Conservation (phyloP, 2,113 vertebrate species). For the Pseudolaguvia tuberculata region DNA sequence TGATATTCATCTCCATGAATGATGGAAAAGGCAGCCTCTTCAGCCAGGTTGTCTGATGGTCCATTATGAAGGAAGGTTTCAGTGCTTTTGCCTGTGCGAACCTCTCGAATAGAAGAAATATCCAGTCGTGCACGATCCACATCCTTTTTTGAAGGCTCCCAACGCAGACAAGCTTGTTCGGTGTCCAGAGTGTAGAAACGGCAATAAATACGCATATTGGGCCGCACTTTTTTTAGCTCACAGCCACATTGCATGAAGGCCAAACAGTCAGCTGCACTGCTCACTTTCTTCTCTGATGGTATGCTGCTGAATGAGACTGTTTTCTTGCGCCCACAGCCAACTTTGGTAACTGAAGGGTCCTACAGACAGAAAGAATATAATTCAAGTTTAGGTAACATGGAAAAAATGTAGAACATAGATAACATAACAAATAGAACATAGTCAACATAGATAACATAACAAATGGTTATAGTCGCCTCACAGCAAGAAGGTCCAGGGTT, state of each 20-base stretch:
- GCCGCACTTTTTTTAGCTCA: conserved; percentile 93
- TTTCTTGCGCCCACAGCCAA: conserved; percentile 85
- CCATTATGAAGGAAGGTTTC: conserved; percentile 94
- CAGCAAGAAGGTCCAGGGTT: no score
- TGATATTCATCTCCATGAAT: conserved; percentile 94
- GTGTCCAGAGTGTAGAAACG: conserved; percentile 91
- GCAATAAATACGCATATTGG: conserved; percentile 90
- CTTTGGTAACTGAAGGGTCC: conserved; percentile 90
- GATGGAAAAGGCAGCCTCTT: conserved; percentile 89
- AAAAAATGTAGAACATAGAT: no score
- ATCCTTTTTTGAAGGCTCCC: conserved; percentile 98
- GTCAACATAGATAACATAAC: no score
- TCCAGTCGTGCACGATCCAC: conserved; percentile 88
- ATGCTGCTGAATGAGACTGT: conserved; percentile 98
- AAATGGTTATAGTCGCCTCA: no score
- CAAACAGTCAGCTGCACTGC: conserved; percentile 90
- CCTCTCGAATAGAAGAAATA: conserved; percentile 84
- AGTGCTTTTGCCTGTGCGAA: conserved; percentile 91
- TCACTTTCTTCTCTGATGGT: conserved; percentile 97
- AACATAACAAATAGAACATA: no score
- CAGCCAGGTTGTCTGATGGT: conserved; percentile 86
- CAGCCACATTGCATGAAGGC: conserved; percentile 98
- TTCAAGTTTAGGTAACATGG: neutral
- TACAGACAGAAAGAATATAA: conserved; percentile 56
- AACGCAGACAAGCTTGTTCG: conserved; percentile 88